Evolutionary conservation across 2,113 vertebrate genomes (phyloP).

Genomic region (Hippoglossus stenolepis): DNA sequence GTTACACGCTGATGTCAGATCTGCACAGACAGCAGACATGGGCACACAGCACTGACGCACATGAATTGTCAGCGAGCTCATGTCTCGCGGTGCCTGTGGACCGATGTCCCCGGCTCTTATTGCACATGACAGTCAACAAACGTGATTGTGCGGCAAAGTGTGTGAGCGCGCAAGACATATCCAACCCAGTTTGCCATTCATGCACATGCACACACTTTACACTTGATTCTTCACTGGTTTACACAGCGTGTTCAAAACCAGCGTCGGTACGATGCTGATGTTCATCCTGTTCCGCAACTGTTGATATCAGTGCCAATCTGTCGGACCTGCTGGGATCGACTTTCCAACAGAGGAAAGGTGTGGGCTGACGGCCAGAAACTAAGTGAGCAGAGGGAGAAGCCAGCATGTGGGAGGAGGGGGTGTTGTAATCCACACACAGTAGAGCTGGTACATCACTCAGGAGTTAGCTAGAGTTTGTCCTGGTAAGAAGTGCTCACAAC

Average conservation of each 20-base stretch:
- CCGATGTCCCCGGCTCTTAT: constrained; percentile 22
- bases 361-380: constrained; percentile 9
- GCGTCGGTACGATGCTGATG: background rate
- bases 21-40: constrained; percentile 39
- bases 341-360: background rate
- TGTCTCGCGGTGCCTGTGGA: constrained; percentile 21
- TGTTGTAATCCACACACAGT: background rate
- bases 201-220: background rate
- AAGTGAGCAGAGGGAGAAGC: constrained; percentile 14
- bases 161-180: background rate
- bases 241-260: no score
- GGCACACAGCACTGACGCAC: constrained; percentile 33
- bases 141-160: constrained; percentile 32
- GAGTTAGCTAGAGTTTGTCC: background rate
- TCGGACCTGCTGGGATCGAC: background rate
- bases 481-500: no score
- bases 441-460: background rate
- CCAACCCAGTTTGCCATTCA: background rate
- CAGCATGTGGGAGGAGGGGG: constrained; percentile 6
- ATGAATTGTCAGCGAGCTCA: constrained; percentile 54
- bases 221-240: background rate
- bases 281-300: background rate
- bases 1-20: constrained; percentile 47
- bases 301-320: background rate
- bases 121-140: constrained; percentile 47